Evolutionary conservation across 2,113 vertebrate genomes (phyloP), one percentile per base, ranked within the genome.

Genomic region (Drymodes brunneopygia): DNA sequence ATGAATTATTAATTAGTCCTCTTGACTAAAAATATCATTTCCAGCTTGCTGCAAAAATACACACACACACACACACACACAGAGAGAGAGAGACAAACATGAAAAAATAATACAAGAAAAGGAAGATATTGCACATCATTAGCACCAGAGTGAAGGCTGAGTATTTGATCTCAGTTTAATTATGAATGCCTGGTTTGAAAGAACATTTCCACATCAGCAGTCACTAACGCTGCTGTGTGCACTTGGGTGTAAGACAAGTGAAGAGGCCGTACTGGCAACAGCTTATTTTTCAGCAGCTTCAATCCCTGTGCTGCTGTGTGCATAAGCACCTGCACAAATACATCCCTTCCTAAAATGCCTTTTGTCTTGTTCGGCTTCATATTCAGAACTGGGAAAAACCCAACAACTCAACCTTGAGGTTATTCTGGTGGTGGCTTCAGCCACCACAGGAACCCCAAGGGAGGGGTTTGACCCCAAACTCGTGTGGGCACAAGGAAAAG

Each of bases 1-100:
- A 98, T 99, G 97, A 98, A 99, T 99, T 99, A 99, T 99, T 99
- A 98, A 99, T 98, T 98, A 97, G 95, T 81, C 90, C 94, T 97
- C 95, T 94, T 70, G 84, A 96, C 91, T 97, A 98, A 98, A 97
- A 97, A 97, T 97, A 98, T 60, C 78, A 94, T 95, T 97, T 86
- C 95, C 95, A 97, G 54, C 88, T 98, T 97, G 96, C 97, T 98
- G 97, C 86, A 97, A 95, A 97, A 95, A 97, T 90, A 93, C 42
- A 97, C 92, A 66, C 56, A 54, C 92, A 50, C 40, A 25, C 31
- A 29, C 19, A 10, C 45, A 35, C 65, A 58, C 29, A 94, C 48
- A 33, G 9, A 47, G 9, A 22, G 7, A 47, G 4, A 47, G 20
- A 56, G 53, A 72, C 89, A 95, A 97, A 95, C 81, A 94, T 96